Evolutionary conservation across 2,888 invertebrate genomes (phyloP), one percentile per base, ranked within the genome.

Genomic region (Hypomecis atomaria): DNA sequence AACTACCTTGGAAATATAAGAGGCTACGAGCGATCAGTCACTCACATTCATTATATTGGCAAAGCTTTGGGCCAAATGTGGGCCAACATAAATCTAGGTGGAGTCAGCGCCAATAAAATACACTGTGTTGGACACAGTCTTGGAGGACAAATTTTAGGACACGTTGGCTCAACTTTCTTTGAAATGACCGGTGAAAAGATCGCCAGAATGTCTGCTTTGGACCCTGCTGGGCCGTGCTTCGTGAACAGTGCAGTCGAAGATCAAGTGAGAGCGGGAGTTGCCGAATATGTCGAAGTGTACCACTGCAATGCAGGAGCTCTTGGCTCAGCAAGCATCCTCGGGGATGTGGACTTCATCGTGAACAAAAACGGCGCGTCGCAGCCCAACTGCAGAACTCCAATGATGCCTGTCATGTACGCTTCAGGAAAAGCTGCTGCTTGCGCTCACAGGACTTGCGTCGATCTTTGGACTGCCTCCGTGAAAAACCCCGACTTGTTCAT

Each of bases 221-320:
- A 92, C 56, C 92, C 92, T 4, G 92, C 92, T 53, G 92, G 92
- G 0, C 92, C 92, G 5, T 92, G 92, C 64, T 92, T 90, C 65
- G 83, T 87, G 0, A 86, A 87, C 43, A 88, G 87, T 61, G 73
- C 82, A 0, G 81, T 86, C 4, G 77, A 89, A 48, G 87, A 93
- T 13, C 90, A 94, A 70, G 79, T 95, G 0, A 87, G 94, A 54
- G 86, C 91, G 23, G 90, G 91, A 5, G 93, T 94, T 37, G 95
- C 95, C 0, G 84, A 89, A 0, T 94, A 94, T 71, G 95, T 95
- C 0, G 94, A 94, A 75, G 90, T 94, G 0, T 91, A 94, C 66
- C 95, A 95, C 75, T 95, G 94, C 40, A 94, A 94, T 67, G 93
- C 93, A 60, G 94, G 94, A n/a, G 87, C 86, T 0, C 77, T 94